Evolutionary conservation across 2,113 vertebrate species (phyloP).

Genomic region (pig (Sus scrofa)): DNA sequence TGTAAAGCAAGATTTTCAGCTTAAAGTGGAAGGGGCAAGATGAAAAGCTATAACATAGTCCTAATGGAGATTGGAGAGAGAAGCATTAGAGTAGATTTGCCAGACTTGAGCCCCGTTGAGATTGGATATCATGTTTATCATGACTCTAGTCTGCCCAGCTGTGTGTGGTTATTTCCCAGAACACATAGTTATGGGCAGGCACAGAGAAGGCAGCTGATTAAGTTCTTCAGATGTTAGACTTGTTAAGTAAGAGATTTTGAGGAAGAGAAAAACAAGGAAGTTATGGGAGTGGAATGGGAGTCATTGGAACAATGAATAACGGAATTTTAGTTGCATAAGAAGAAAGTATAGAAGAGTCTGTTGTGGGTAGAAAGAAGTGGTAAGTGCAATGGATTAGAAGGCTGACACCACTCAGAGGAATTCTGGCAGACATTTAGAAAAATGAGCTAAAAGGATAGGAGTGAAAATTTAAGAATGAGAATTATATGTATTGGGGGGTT

Average conservation of each 20-base stretch:
- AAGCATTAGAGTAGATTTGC: neutral
- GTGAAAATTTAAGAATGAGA: neutral
- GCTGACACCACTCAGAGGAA: neutral
- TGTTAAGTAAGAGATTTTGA: slow-evolving; percentile 15
- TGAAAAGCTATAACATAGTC: neutral
- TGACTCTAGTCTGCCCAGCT: neutral
- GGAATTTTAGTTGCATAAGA: slow-evolving; percentile 36
- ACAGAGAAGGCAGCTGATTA: neutral
- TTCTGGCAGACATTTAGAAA: neutral
- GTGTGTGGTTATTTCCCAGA: slow-evolving; percentile 9
- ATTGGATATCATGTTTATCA: neutral
- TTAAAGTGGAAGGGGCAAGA: neutral
- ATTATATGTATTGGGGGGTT: neutral
- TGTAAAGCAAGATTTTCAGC: slow-evolving; percentile 1
- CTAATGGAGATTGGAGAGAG: neutral
- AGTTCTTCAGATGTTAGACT: neutral
- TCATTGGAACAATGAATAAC: neutral
- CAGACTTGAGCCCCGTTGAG: neutral
- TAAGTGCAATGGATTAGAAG: neutral
- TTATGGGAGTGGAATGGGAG: neutral
- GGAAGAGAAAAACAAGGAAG: neutral
- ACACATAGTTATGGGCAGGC: neutral
- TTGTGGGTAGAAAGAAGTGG: neutral
- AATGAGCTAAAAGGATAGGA: neutral
- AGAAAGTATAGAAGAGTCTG: neutral